phyloP scores from a whole-genome alignment of 2,888 invertebrate species.

The Oxycera nigricornis region DNA sequence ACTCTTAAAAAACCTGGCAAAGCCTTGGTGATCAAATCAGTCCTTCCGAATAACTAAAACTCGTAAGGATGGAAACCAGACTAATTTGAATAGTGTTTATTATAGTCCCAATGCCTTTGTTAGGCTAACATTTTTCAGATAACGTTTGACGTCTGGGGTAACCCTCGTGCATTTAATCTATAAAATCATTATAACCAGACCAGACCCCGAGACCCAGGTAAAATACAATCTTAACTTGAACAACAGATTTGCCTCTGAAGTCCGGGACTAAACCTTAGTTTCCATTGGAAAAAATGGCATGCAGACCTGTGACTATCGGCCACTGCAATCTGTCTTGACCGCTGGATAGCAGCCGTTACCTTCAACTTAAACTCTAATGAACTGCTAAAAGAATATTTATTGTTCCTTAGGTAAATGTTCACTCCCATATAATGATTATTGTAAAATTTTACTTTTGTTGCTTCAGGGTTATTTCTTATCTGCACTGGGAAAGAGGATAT shows the following conservation, averaged over 20 bases:
- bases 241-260: too few species aligned
- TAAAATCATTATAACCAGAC: neutral
- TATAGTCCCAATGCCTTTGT: neutral
- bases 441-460: too few species aligned
- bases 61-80: constrained; percentile 10
- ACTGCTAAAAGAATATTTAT: too few species aligned
- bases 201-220: neutral
- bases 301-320: neutral
- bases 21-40: too few species aligned
- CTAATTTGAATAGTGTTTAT: constrained; percentile 21
- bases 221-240: neutral
- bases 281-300: neutral
- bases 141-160: constrained; percentile 13
- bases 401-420: too few species aligned
- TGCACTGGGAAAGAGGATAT: too few species aligned
- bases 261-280: neutral
- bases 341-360: neutral
- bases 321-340: neutral
- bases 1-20: too few species aligned
- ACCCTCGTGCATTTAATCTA: neutral
- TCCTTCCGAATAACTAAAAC: neutral
- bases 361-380: constrained; percentile 4
- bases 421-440: too few species aligned
- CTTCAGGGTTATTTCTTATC: too few species aligned
- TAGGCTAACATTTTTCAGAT: neutral